These are phyloP conservation scores for Rhorus exstirpatorius DNA, from an alignment of 2,888 invertebrate genomes.

Conservation along the genomic window DNA sequence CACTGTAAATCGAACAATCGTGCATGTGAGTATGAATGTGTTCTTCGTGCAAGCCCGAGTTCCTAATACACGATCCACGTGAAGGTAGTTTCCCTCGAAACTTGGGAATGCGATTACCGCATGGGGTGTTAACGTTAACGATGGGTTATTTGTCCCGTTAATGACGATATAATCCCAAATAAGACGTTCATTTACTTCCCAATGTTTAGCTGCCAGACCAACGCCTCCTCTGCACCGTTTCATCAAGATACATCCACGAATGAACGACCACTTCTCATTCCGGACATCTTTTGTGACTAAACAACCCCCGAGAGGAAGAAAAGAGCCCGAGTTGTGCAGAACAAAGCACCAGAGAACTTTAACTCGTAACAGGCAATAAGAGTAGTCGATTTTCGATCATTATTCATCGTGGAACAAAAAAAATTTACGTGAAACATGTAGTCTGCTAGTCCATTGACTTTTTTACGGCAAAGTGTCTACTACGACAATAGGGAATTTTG, in stretches of 20 bases:
- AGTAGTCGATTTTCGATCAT: constrained; percentile 11
- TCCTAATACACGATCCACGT: neutral
- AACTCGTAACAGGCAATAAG: constrained; percentile 16
- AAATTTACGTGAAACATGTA: no score
- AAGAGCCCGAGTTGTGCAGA: constrained; percentile 16
- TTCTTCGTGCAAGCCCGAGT: neutral
- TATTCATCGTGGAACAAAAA: constrained; percentile 17
- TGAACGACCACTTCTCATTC: constrained; percentile 22
- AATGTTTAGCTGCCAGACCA: constrained; percentile 35
- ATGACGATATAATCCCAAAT: constrained; percentile 71
- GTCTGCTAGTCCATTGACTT: no score
- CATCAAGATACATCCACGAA: constrained; percentile 53
- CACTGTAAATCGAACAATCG: neutral
- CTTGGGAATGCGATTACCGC: constrained; percentile 3
- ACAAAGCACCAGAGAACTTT: neutral
- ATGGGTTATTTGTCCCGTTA: constrained; percentile 71
- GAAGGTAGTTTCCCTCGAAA: constrained; percentile 4
- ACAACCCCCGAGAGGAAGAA: neutral
- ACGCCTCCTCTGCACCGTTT: constrained; percentile 37
- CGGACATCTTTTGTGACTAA: neutral
- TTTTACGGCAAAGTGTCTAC: no score
- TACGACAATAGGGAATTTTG: no score
- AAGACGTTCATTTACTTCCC: constrained; percentile 63
- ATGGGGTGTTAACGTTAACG: constrained; percentile 61
- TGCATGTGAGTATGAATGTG: neutral